Conservation (phyloP, 1,140 invertebrate genomes). For the Portunus trituberculatus region DNA sequence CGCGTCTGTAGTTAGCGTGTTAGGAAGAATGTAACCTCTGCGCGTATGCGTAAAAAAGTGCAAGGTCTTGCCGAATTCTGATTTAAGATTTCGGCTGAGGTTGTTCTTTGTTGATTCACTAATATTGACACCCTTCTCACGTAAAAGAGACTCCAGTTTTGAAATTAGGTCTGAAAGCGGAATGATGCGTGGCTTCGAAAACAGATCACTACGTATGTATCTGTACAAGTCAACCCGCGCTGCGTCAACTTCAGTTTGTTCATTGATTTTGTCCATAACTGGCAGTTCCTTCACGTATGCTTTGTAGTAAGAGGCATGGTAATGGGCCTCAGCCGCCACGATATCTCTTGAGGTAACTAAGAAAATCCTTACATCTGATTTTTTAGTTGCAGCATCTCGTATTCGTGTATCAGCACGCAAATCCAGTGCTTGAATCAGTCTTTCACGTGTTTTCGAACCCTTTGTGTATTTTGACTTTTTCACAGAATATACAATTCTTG, state of each 20-base stretch:
- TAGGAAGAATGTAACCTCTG: not conserved
- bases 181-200: not conserved
- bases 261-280: not conserved
- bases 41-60: not conserved
- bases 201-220: not conserved
- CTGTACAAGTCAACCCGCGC: not conserved
- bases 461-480: too few species aligned
- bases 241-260: conserved; percentile 1
- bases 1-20: not conserved
- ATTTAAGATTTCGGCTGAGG: not conserved
- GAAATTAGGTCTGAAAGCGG: not conserved
- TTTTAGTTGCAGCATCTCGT: too few species aligned
- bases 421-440: too few species aligned
- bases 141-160: not conserved
- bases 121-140: not conserved
- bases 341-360: too few species aligned
- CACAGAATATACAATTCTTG: too few species aligned
- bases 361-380: too few species aligned
- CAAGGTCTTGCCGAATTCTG: not conserved
- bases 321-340: not conserved
- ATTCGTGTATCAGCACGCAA: too few species aligned
- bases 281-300: not conserved
- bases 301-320: not conserved
- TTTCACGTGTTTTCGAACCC: too few species aligned
- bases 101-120: not conserved